These are phyloP conservation scores for Cotesia congregata DNA, from an alignment of 2,888 invertebrate genomes.

Conservation along the genomic window DNA sequence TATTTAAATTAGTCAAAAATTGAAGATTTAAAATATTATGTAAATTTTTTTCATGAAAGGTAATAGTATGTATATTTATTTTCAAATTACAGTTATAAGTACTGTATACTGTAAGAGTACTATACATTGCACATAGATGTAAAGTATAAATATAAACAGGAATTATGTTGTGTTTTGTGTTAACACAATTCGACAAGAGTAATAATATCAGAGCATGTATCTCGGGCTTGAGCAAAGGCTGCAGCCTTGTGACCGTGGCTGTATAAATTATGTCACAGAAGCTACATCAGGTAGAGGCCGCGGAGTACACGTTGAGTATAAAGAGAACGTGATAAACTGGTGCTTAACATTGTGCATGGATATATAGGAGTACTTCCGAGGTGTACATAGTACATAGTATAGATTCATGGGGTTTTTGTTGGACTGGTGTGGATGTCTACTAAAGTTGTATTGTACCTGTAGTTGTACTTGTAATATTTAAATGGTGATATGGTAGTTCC, in stretches of 20 bases:
- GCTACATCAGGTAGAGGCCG: slow-evolving; percentile 37
- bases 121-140: too few species aligned
- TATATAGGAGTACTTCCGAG: background rate
- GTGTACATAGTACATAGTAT: background rate
- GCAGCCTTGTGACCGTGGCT: slow-evolving; percentile 43
- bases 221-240: slow-evolving; percentile 38
- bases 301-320: slow-evolving; percentile 43
- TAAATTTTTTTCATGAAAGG: too few species aligned
- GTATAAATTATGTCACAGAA: slow-evolving; percentile 54
- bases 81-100: too few species aligned
- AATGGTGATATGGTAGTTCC: background rate
- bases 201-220: slow-evolving; percentile 52
- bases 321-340: slow-evolving; percentile 47
- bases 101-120: too few species aligned
- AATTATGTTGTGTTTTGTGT: slow-evolving; percentile 13
- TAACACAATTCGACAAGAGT: slow-evolving; percentile 47
- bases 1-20: too few species aligned
- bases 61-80: too few species aligned
- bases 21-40: too few species aligned
- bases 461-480: background rate
- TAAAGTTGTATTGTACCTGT: background rate
- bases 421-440: background rate
- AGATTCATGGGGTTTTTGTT: background rate
- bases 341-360: background rate
- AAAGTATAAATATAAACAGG: background rate